These are phyloP conservation scores for Solenopsis invicta DNA, from an alignment of 1,140 invertebrate species.

Conservation along the genomic window DNA sequence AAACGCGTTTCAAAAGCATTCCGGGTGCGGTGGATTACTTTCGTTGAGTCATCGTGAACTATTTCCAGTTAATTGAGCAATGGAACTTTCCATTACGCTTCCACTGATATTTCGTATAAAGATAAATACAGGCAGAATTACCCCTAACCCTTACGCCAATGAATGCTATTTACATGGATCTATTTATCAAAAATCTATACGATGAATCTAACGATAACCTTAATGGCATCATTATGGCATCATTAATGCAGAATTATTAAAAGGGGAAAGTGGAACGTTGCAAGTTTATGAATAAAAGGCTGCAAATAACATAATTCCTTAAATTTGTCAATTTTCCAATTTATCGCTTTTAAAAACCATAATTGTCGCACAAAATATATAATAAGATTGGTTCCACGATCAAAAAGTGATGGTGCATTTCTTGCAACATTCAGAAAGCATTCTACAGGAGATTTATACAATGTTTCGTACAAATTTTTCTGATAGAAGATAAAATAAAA, in stretches of 20 bases:
- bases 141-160: not conserved
- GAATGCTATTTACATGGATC: not conserved
- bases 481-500: not conserved
- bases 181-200: not conserved
- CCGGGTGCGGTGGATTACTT: slow-evolving; percentile 31
- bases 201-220: slow-evolving; percentile 15
- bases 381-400: not conserved
- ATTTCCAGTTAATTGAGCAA: slow-evolving; percentile 42
- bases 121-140: not conserved
- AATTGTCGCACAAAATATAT: not conserved
- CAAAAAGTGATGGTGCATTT: not conserved
- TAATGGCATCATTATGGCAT: not conserved
- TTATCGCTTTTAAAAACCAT: not conserved
- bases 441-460: not conserved
- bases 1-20: not conserved
- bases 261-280: not conserved
- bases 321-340: not conserved
- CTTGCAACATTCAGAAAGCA: not conserved
- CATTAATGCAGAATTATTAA: not conserved
- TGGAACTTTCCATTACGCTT: not conserved
- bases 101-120: not conserved
- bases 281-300: not conserved
- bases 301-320: not conserved
- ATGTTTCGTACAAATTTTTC: not conserved
- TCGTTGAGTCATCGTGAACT: slow-evolving; percentile 4